These are phyloP conservation scores for Thecophora atra DNA, from an alignment of 2,888 invertebrate species.

Conservation along the genomic window DNA sequence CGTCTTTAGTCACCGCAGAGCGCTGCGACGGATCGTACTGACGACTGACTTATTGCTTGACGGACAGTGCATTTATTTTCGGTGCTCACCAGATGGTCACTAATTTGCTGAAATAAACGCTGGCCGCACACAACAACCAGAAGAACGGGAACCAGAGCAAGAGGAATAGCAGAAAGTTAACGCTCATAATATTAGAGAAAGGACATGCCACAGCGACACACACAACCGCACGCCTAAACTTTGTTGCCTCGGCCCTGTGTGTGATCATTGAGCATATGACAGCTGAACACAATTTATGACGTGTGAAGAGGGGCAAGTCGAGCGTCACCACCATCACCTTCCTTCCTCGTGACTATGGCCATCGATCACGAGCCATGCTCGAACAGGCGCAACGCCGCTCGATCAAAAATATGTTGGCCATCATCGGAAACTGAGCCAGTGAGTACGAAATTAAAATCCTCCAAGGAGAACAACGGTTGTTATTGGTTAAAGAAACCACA, in stretches of 20 bases:
- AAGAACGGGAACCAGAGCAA: constrained; percentile 7
- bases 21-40: constrained; percentile 14
- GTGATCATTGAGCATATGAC: constrained; percentile 41
- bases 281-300: constrained; percentile 49
- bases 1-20: constrained; percentile 29
- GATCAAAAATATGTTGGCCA: constrained; percentile 28
- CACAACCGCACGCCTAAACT: neutral
- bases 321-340: constrained; percentile 32
- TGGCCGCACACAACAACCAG: constrained; percentile 15
- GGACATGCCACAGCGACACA: constrained; percentile 10
- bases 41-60: too few relatives aligned
- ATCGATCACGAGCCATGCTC: neutral
- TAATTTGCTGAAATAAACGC: constrained; percentile 37
- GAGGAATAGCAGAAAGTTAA: constrained; percentile 6
- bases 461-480: too few relatives aligned
- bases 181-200: constrained; percentile 18
- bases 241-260: constrained; percentile 10
- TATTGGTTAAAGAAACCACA: too few relatives aligned
- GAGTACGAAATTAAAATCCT: neutral
- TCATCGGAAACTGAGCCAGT: constrained; percentile 17
- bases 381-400: neutral
- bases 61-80: neutral
- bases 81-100: constrained; percentile 34
- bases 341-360: neutral
- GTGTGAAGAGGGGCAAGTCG: constrained; percentile 47